Evolutionary conservation across 2,797 vertebrate species (phyloP), one percentile per base, ranked within the genome.

Genomic region (Garrulus glandarius): DNA sequence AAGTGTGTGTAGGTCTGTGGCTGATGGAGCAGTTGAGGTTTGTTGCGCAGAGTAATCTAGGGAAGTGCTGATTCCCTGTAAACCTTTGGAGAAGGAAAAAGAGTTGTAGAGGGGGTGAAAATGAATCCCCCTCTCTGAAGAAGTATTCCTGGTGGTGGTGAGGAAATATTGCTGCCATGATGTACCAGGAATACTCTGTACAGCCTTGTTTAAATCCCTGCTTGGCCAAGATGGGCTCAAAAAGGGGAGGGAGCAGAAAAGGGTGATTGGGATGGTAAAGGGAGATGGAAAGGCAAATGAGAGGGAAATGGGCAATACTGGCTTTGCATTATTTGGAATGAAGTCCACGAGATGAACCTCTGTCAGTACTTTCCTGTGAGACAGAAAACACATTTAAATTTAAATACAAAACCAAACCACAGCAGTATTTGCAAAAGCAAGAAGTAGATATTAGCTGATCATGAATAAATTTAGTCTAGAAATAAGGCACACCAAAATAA

Each of bases 31-130:
- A 34, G 20, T 52, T 1, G 1, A 39, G 24, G 13, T 74, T 64
- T 50, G 49, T 46, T 2, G 0, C 0, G 2, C 7, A 55, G 63
- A 39, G n/a, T 21, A 17, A 59, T 10, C 37, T 34, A 9, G 34
- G 37, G 16, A 64, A 32, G 17, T 44, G 30, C n/a, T 91, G 53
- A 39, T 79, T 75, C 47, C 34, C 46, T 39, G 30, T 60, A 15
- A 41, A 39, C 13, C 11, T 57, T 50, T 39, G 26, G 32, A 74
- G 79, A 61, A 61, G 29, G 27, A 37, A 55, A 39, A 32, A 13
- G 22, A 41, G 17, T 21, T 2, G 2, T 32, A 32, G 13, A 67
- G 21, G 21, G 30, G 13, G 9, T 68, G 19, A 30, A 70, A 91
- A 74, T 65, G 0, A 70, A 69, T 67, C 18, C 5, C 13, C 24